Evolutionary conservation across 92 coral and sea anemone species (phyloP).

Genomic region (Epizoanthus rinbou): DNA sequence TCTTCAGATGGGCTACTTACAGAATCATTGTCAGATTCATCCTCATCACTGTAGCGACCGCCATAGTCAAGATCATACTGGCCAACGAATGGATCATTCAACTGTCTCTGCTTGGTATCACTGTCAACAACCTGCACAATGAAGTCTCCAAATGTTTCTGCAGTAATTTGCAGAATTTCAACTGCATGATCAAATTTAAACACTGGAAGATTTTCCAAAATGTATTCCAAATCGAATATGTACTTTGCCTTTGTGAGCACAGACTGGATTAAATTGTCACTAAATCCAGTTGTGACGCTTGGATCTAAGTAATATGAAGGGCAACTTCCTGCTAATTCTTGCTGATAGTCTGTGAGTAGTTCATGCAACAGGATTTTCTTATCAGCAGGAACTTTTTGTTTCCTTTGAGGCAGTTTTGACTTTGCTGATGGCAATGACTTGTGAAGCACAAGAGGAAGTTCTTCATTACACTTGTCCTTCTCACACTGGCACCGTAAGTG

Average conservation of each 20-base stretch:
- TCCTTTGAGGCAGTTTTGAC: not conserved
- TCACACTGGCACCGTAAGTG: conserved; percentile 41
- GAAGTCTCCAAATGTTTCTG: conserved; percentile 53
- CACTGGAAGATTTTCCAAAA: conserved; percentile 49
- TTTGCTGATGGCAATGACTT: too few relatives aligned
- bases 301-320: not conserved
- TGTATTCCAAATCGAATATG: conserved; percentile 48
- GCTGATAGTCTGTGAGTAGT: conserved; percentile 43
- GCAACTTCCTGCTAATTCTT: not conserved
- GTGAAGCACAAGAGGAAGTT: too few relatives aligned
- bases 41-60: too few relatives aligned
- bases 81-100: too few relatives aligned
- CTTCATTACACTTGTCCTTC: not conserved
- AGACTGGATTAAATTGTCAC: conserved; percentile 19
- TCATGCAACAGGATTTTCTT: conserved; percentile 19
- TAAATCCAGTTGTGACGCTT: conserved; percentile 26
- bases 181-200: conserved; percentile 51
- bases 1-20: too few relatives aligned
- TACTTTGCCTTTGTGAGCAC: conserved; percentile 25
- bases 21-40: too few relatives aligned
- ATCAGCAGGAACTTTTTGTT: not conserved
- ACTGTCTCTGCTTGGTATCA: too few relatives aligned
- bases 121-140: not conserved
- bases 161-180: conserved; percentile 45
- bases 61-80: too few relatives aligned